Evolutionary conservation across 1,140 invertebrate species (phyloP).

Genomic region (Ips nitidus): DNA sequence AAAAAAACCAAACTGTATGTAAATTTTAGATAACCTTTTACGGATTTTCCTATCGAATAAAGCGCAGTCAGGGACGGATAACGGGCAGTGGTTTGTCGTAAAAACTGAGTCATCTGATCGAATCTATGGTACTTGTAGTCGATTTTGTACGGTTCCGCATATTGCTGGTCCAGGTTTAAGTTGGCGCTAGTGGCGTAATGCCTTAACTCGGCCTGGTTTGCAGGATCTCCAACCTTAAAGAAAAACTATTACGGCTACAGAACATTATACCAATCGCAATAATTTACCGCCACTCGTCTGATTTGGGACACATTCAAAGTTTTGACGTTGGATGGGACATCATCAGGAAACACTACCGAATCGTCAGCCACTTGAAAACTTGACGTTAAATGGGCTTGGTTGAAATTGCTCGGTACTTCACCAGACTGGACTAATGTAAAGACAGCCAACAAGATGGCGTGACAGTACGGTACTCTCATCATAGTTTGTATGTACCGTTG

Average conservation of each 20-base stretch:
- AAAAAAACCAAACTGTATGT: background rate
- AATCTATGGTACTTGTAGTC: constrained; percentile 90
- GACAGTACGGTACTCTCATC: too few species aligned
- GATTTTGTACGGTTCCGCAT: constrained; percentile 50
- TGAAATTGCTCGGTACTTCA: background rate
- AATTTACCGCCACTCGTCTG: constrained; percentile 23
- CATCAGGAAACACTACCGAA: constrained; percentile 26
- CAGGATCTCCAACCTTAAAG: constrained; percentile 6
- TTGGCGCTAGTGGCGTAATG: constrained; percentile 21
- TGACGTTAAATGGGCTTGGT: constrained; percentile 34
- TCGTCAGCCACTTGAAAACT: constrained; percentile 35
- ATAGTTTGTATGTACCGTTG: too few species aligned
- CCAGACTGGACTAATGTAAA: too few species aligned
- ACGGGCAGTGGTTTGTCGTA: constrained; percentile 73
- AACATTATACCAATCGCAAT: too few species aligned
- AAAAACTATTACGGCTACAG: background rate
- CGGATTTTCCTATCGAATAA: constrained; percentile 91
- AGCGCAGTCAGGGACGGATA: constrained; percentile 85
- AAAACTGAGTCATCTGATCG: constrained; percentile 79
- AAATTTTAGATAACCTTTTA: constrained; percentile 47
- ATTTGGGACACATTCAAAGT: constrained; percentile 2
- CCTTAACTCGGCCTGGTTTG: constrained; percentile 3
- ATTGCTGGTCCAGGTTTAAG: constrained; percentile 29
- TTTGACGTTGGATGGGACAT: background rate
- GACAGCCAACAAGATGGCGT: too few species aligned